phyloP scores from a whole-genome alignment of 2,113 vertebrate genomes.

The Thomomys bottae region DNA sequence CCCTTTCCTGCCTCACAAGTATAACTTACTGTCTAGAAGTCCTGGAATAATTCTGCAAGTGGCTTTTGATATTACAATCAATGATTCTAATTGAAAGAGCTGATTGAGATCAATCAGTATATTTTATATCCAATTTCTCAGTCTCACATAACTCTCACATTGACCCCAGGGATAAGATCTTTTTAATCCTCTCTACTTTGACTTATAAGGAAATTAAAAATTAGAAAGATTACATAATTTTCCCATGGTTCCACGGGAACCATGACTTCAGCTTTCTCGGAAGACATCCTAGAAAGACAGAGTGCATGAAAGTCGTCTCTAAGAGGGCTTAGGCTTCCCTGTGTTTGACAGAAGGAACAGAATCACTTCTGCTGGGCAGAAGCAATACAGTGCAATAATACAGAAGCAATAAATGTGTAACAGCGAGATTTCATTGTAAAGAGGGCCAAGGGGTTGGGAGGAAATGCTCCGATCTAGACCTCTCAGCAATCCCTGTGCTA shows the following conservation, averaged over 20 bases:
- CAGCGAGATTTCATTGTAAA: background rate
- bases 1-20: background rate
- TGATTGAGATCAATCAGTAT: background rate
- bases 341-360: background rate
- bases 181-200: constrained; percentile 18
- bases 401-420: background rate
- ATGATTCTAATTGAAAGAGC: background rate
- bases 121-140: background rate
- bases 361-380: background rate
- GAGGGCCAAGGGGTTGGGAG: background rate
- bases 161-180: background rate
- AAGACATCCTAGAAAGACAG: background rate
- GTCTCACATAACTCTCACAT: background rate
- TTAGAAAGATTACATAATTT: constrained; percentile 15
- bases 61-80: background rate
- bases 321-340: background rate
- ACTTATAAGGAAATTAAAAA: constrained; percentile 6
- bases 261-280: background rate
- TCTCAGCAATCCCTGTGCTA: background rate
- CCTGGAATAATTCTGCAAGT: background rate
- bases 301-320: background rate
- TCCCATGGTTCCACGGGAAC: background rate
- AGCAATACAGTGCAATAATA: background rate
- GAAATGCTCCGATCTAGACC: background rate
- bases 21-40: background rate